Percentiles rank a stretch among this genome's conserved stretches.
Conservation (phyloP, 2,113 vertebrate species). For the Macrotus californicus region DNA sequence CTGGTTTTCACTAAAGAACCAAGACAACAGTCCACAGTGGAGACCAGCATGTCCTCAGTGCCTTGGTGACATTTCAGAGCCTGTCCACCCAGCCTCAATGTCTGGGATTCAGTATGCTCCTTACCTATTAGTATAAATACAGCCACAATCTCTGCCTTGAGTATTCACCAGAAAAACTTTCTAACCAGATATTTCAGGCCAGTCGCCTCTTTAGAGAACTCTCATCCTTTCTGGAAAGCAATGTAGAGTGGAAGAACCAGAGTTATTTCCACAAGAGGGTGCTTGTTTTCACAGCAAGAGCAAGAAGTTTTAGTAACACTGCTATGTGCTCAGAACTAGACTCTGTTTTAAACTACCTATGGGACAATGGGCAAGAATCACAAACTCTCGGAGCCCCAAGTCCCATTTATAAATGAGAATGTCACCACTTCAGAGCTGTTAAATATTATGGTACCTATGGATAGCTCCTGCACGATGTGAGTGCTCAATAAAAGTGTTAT, state of each 20-base stretch:
- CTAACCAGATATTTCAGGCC: neutral
- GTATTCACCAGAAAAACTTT: neutral
- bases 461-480: neutral
- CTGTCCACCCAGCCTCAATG: rapidly evolving
- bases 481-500: neutral
- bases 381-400: neutral
- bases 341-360: neutral
- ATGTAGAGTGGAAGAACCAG: neutral
- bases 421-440: neutral
- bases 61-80: neutral
- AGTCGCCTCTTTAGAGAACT: neutral
- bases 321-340: neutral
- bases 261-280: neutral
- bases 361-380: neutral
- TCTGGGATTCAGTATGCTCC: neutral
- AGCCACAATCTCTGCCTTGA: neutral
- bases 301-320: neutral
- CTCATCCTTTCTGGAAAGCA: neutral
- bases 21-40: neutral
- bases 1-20: neutral
- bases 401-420: neutral
- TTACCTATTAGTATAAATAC: neutral
- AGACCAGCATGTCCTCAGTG: neutral
- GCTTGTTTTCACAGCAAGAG: neutral
- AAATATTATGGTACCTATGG: neutral